A percentile compares a stretch with the other conserved stretches of the same genome.
Evolutionary conservation across 2,113 vertebrate species (phyloP).

Genomic region (Procavia capensis): DNA sequence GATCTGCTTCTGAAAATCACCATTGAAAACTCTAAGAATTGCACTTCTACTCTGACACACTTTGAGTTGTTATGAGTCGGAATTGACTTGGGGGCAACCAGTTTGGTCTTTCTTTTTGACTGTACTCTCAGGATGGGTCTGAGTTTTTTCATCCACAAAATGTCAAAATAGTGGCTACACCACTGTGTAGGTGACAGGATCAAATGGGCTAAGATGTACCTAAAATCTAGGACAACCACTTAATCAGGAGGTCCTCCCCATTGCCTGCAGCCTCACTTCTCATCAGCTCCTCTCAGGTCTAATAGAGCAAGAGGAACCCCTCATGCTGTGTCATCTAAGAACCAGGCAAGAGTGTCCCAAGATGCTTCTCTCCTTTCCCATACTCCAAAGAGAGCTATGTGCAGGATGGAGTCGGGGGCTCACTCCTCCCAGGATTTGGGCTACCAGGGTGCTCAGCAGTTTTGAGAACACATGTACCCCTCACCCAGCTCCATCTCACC

Average conservation of each 20-base stretch:
- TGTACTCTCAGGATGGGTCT: background rate
- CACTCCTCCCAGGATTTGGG: background rate
- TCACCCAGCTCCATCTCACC: rapidly evolving
- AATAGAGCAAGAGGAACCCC: background rate
- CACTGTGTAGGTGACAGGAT: background rate
- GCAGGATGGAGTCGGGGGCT: rapidly evolving
- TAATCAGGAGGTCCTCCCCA: background rate
- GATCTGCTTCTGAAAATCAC: background rate
- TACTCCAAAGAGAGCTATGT: background rate
- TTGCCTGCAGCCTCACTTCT: background rate
- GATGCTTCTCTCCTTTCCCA: background rate
- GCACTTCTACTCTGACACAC: background rate
- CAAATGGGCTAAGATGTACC: background rate
- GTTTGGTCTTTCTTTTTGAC: background rate
- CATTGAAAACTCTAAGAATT: background rate
- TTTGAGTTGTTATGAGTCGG: background rate
- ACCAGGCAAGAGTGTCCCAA: background rate
- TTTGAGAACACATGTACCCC: background rate
- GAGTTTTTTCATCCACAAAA: background rate
- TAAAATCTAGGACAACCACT: background rate
- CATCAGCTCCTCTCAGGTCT: rapidly evolving
- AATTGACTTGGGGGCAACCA: background rate
- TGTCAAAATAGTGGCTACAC: background rate
- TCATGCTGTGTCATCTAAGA: background rate
- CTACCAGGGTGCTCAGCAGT: background rate